Conservation (phyloP, 2,888 invertebrate genomes). For the Achlya flavicornis region DNA sequence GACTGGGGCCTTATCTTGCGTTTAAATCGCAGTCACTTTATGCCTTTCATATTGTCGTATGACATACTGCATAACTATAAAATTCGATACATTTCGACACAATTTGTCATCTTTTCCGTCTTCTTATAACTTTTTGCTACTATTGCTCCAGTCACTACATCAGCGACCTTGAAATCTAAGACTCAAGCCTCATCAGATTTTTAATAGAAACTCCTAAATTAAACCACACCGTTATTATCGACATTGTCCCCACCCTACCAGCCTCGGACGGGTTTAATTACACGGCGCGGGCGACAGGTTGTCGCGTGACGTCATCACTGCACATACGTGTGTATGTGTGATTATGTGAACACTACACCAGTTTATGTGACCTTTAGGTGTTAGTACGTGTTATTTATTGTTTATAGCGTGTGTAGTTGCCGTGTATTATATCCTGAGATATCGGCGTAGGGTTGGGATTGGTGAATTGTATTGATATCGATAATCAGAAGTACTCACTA, state of each 20-base stretch:
- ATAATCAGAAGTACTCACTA: neutral
- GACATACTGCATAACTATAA: no score
- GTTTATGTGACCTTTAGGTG: slow-evolving; percentile 31
- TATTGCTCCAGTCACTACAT: no score
- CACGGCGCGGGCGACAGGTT: slow-evolving; percentile 82
- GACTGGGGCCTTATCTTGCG: no score
- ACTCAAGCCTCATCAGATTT: no score
- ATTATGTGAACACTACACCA: slow-evolving; percentile 21
- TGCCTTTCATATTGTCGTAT: no score
- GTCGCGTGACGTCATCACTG: slow-evolving; percentile 79
- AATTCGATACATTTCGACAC: no score
- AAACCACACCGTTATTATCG: slow-evolving; percentile 35
- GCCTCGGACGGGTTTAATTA: slow-evolving; percentile 79
- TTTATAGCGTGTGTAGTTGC: slow-evolving; percentile 8
- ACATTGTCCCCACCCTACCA: slow-evolving; percentile 51
- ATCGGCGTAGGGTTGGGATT: neutral
- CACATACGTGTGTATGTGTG: slow-evolving; percentile 52
- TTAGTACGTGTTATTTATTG: slow-evolving; percentile 14
- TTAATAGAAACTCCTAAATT: slow-evolving; percentile 18
- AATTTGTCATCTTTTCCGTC: no score
- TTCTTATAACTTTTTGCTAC: no score
- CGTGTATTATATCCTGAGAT: slow-evolving; percentile 1
- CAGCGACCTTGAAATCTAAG: no score
- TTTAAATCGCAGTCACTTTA: no score
- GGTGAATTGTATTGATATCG: neutral